These are phyloP conservation scores for Pteropus rufus DNA, from an alignment of 2,797 vertebrate species.

Conservation along the genomic window DNA sequence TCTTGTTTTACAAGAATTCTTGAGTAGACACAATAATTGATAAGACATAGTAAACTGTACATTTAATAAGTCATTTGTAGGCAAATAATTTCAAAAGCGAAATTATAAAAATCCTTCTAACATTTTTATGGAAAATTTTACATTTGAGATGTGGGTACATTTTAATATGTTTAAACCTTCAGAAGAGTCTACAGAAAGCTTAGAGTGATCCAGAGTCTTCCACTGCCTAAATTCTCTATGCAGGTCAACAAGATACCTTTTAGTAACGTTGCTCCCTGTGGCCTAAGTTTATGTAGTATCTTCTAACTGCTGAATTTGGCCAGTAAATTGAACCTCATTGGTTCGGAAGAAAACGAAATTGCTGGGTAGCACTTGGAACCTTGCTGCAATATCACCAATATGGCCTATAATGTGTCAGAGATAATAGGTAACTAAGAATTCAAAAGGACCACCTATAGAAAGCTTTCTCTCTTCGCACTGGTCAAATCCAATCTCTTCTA, in stretches of 20 bases:
- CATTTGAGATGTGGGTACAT: not conserved
- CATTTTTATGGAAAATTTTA: slow-evolving; percentile 1
- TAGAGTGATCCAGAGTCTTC: not conserved
- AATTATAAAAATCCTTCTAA: slow-evolving; percentile 37
- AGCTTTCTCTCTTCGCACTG: not conserved
- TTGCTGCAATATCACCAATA: not conserved
- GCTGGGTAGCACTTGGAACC: not conserved
- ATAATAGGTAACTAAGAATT: not conserved
- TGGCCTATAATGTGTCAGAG: not conserved
- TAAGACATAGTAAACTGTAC: not conserved
- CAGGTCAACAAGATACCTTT: not conserved
- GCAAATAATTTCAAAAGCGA: slow-evolving; percentile 38
- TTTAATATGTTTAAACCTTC: not conserved
- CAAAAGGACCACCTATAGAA: not conserved
- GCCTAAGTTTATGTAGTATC: not conserved
- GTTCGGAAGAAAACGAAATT: not conserved
- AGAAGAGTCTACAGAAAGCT: not conserved
- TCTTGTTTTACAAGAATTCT: not conserved
- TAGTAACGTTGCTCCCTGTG: not conserved
- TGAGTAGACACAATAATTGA: not conserved
- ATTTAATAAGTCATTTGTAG: not conserved
- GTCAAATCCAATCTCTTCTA: not conserved
- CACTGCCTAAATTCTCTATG: not conserved
- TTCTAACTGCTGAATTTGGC: not conserved
- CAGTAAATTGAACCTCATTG: not conserved